Conservation (phyloP, 2,113 vertebrate genomes). For the Dryoscopus gambensis region DNA sequence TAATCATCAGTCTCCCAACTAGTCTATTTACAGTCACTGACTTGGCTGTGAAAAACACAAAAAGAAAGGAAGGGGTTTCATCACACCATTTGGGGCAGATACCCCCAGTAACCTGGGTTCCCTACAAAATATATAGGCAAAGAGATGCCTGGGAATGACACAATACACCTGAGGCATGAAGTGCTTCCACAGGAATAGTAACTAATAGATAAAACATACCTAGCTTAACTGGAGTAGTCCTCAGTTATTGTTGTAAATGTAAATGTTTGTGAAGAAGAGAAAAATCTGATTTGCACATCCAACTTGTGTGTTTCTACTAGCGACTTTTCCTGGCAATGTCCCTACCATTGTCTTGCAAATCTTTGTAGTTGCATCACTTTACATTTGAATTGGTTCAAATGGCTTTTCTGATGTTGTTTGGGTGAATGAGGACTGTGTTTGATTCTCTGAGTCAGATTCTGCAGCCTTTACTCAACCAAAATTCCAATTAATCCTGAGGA, state of each 20-base stretch:
- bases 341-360: background rate
- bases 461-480: background rate
- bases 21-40: background rate
- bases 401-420: background rate
- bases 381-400: background rate
- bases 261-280: background rate
- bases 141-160: accelerated
- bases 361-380: background rate
- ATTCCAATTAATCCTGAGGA: background rate
- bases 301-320: background rate
- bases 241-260: background rate
- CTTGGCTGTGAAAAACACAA: background rate
- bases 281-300: background rate
- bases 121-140: accelerated
- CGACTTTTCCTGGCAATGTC: background rate
- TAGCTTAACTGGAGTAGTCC: background rate
- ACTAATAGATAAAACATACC: background rate
- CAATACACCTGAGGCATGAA: background rate
- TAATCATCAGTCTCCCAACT: background rate
- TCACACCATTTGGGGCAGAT: accelerated
- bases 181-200: background rate
- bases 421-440: background rate
- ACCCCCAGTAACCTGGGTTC: background rate
- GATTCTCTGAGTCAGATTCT: background rate
- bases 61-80: background rate